phyloP scores from a whole-genome alignment of 2,113 vertebrate species.

The Forbesichthys agassizii region DNA sequence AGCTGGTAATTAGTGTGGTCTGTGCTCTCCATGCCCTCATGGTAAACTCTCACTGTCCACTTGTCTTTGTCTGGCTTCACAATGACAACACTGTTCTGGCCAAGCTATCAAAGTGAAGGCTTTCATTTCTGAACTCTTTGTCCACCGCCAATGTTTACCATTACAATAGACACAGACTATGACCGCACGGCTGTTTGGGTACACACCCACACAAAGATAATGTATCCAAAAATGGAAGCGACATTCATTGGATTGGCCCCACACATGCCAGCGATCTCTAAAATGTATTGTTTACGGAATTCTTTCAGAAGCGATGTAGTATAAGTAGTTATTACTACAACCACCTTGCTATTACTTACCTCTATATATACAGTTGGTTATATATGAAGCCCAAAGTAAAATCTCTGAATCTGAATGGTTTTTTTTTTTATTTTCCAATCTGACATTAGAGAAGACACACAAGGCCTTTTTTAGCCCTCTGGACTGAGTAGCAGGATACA shows the following conservation, averaged over 20 bases:
- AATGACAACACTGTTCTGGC: slow-evolving; percentile 27
- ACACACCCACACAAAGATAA: no score
- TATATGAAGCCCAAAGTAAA: slow-evolving; percentile 39
- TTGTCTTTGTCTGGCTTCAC: slow-evolving; percentile 21
- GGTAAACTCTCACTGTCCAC: slow-evolving; percentile 33
- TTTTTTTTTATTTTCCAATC: slow-evolving; percentile 55
- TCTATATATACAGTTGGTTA: slow-evolving; percentile 16
- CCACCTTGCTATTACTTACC: not conserved
- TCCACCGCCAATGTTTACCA: not conserved
- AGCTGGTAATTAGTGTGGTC: slow-evolving; percentile 49
- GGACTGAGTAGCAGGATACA: slow-evolving; percentile 49
- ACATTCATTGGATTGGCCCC: no score
- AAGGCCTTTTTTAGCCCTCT: slow-evolving; percentile 57
- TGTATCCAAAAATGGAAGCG: no score
- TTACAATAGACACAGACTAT: not conserved
- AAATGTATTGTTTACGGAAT: no score
- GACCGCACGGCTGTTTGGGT: not conserved
- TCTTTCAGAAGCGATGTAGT: not conserved
- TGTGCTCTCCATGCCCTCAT: slow-evolving; percentile 28
- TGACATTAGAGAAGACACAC: slow-evolving; percentile 49
- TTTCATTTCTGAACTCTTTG: slow-evolving; percentile 22
- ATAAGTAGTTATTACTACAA: not conserved
- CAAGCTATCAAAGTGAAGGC: slow-evolving; percentile 22
- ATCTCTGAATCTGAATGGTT: slow-evolving; percentile 37
- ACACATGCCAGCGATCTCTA: no score